Conservation (phyloP, 2,888 invertebrate genomes). For the Chesias legatella region DNA sequence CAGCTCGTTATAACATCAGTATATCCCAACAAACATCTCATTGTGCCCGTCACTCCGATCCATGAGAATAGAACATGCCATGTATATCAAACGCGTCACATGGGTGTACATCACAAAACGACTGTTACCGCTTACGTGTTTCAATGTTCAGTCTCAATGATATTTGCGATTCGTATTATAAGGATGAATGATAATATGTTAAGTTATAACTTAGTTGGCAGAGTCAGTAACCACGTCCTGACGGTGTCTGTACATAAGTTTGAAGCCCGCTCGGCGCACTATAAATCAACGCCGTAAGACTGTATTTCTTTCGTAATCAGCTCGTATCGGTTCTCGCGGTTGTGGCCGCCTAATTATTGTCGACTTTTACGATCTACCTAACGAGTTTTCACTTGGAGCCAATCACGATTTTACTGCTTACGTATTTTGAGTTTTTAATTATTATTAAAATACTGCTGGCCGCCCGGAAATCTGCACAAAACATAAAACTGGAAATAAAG, state of each 20-base stretch:
- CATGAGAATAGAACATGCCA: no score
- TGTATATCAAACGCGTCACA: no score
- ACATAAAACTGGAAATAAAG: conserved; percentile 24
- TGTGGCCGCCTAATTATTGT: conserved; percentile 77
- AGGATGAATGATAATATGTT: no score
- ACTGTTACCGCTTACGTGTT: no score
- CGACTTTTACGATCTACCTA: conserved; percentile 77
- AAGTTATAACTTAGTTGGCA: not conserved
- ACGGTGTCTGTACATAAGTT: conserved; percentile 31
- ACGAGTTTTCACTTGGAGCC: conserved; percentile 78
- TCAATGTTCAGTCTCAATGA: no score
- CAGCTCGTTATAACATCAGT: no score
- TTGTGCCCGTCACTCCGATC: no score
- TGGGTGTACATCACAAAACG: no score
- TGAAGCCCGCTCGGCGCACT: conserved; percentile 58
- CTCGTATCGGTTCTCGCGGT: conserved; percentile 75
- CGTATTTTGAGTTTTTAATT: conserved; percentile 69
- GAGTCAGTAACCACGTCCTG: not conserved
- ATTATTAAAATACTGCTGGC: conserved; percentile 41
- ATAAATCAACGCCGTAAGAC: conserved; percentile 75
- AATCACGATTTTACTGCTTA: conserved; percentile 75
- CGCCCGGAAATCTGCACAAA: conserved; percentile 28
- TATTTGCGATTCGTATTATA: no score
- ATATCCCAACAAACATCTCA: no score
- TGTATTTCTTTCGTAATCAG: conserved; percentile 79